A percentile compares a stretch with the other conserved stretches of the same genome.
These are phyloP conservation scores for Achroia grisella DNA, from an alignment of 1,140 invertebrate species.

Conservation along the genomic window DNA sequence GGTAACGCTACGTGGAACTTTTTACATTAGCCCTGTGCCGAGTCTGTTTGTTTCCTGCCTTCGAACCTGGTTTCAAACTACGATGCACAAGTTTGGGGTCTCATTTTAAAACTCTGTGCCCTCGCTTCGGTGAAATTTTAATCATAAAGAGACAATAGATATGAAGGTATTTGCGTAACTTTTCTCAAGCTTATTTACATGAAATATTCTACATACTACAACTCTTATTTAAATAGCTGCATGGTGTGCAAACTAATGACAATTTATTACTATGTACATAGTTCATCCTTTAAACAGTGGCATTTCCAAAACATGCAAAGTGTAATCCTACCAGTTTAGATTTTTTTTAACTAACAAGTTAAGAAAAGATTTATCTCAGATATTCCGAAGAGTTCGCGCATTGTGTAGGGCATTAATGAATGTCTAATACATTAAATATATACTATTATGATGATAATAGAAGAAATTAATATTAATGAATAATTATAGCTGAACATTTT, in stretches of 20 bases:
- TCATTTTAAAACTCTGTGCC: slow-evolving; percentile 50
- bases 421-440: too few species aligned
- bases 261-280: slow-evolving; percentile 17
- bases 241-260: slow-evolving; percentile 16
- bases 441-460: too few species aligned
- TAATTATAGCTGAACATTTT: too few species aligned
- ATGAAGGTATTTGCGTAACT: slow-evolving; percentile 42
- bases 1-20: slow-evolving; percentile 39
- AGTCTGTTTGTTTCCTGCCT: slow-evolving; percentile 57
- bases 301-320: too few species aligned
- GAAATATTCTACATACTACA: slow-evolving; percentile 14
- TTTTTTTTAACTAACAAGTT: too few species aligned
- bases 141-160: slow-evolving; percentile 62
- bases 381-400: too few species aligned
- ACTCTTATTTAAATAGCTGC: slow-evolving; percentile 4
- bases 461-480: too few species aligned
- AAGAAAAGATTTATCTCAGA: too few species aligned
- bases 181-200: slow-evolving; percentile 27
- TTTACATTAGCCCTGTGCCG: slow-evolving; percentile 53
- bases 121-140: slow-evolving; percentile 46
- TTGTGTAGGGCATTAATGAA: too few species aligned
- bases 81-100: slow-evolving; percentile 53
- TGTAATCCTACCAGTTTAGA: too few species aligned
- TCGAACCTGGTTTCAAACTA: slow-evolving; percentile 44
- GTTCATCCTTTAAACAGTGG: too few species aligned